phyloP scores from a whole-genome alignment of 35 echinoderm and acorn worm species.

The Stichopus chloronotus region DNA sequence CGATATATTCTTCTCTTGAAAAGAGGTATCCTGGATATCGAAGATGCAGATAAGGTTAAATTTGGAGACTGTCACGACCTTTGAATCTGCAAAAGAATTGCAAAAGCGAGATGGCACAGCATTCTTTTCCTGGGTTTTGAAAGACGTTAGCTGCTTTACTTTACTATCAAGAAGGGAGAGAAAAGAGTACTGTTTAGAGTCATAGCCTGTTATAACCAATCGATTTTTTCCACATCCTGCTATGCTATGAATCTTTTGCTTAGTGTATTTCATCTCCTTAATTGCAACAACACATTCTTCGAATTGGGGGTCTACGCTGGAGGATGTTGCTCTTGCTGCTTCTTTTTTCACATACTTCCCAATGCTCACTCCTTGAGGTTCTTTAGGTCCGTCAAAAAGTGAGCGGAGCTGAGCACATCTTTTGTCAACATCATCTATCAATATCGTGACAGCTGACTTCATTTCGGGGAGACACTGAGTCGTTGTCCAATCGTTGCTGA shows the following conservation, averaged over 20 bases:
- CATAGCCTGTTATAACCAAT: not conserved
- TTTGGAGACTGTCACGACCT: not conserved
- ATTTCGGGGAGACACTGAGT: not conserved
- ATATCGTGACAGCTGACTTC: not conserved
- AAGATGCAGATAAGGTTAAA: not conserved
- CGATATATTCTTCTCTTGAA: not conserved
- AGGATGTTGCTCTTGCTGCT: not conserved
- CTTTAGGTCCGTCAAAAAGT: not conserved
- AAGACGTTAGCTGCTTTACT: not conserved
- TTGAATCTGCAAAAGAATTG: not conserved
- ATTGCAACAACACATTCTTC: not conserved
- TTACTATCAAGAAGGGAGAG: not conserved
- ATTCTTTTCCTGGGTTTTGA: not conserved
- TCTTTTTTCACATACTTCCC: not conserved
- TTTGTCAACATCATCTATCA: not conserved
- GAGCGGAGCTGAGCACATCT: not conserved
- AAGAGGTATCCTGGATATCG: not conserved
- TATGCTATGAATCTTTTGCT: not conserved
- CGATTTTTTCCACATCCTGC: not conserved
- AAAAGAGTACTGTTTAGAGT: not conserved
- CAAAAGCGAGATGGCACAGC: not conserved
- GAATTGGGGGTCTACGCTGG: not conserved
- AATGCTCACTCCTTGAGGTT: not conserved
- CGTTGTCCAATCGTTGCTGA: conserved; percentile 1
- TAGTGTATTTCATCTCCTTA: not conserved